phyloP scores from a whole-genome alignment of 2,888 invertebrate genomes.

The Drosophila macrospina region DNA sequence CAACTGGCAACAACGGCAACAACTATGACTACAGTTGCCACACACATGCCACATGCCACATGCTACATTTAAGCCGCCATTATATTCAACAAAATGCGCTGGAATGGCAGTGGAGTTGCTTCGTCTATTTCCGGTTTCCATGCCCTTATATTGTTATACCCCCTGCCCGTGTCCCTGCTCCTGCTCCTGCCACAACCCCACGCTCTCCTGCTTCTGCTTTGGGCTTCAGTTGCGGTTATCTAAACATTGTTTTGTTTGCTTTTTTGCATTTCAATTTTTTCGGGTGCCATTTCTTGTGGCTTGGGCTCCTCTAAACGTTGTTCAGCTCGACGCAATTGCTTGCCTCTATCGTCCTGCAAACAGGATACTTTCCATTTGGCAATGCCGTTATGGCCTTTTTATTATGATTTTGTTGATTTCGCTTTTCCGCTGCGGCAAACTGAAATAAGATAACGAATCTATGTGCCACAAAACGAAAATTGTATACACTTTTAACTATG shows the following conservation, averaged over 20 bases:
- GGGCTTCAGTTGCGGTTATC: slow-evolving; percentile 58
- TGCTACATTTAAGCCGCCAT: slow-evolving; percentile 66
- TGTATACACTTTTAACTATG: slow-evolving; percentile 28
- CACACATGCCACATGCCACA: slow-evolving; percentile 33
- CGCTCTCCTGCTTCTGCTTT: no score
- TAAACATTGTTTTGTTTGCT: slow-evolving; percentile 65
- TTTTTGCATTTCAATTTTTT: slow-evolving; percentile 70
- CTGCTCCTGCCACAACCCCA: no score
- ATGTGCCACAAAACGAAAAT: slow-evolving; percentile 7
- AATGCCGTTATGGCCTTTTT: slow-evolving; percentile 62
- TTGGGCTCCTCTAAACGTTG: slow-evolving; percentile 27
- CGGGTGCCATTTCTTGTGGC: slow-evolving; percentile 20
- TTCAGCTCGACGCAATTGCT: slow-evolving; percentile 3
- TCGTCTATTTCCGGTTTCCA: slow-evolving; percentile 73
- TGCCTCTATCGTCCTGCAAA: slow-evolving; percentile 9
- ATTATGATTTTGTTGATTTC: slow-evolving; percentile 78
- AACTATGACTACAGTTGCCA: slow-evolving; percentile 9
- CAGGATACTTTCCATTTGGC: slow-evolving; percentile 52
- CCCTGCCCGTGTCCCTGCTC: slow-evolving; percentile 6
- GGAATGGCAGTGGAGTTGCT: slow-evolving; percentile 26
- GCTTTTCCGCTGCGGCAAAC: slow-evolving; percentile 50
- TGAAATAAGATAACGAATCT: slow-evolving; percentile 24
- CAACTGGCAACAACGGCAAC: slow-evolving; percentile 16
- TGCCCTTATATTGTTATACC: slow-evolving; percentile 62
- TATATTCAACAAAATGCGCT: slow-evolving; percentile 25